Evolutionary conservation across 2,113 vertebrate genomes (phyloP), one percentile per base, ranked within the genome.

Genomic region (Oncorhynchus keta): DNA sequence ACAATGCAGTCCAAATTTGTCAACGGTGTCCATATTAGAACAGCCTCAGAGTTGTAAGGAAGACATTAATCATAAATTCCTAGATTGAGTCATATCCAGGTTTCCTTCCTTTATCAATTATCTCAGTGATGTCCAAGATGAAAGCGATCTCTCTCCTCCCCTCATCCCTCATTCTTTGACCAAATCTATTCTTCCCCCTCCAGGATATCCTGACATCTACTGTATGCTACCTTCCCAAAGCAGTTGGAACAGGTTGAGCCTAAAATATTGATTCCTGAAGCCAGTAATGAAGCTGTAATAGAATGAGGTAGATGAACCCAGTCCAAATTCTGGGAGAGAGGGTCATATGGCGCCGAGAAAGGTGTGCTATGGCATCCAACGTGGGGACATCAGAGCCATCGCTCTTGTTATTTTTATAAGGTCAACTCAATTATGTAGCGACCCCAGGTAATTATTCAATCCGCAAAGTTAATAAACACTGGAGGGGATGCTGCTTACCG

Each of bases 341-440:
- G 83, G 84, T 87, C 80, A 57, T 20, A 48, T 1, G 68, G 67
- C 69, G 49, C 35, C 49, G 73, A 65, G 51, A 73, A 80, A 84
- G 83, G 79, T 78, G 83, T 70, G 67, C 51, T 14, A 51, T 72
- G 64, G 30, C 12, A 48, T 74, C 79, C 76, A 57, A 61, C 65
- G 62, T 69, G 85, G 72, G 26, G 75, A 78, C 83, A 83, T 89
- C 80, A 79, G 59, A 81, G 67, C 64, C 80, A 70, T 82, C 70
- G 77, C 79, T 86, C 89, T 90, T 89, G 85, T 88, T 93, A 89
- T 91, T 90, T 45, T 83, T 79, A 88, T 86, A 91, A 93, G 89
- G 92, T 93, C 89, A 90, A 85, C 76, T 92, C 85, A 92, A 90
- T 93, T 90, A 91, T 79, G 75, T 80, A 73, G 68, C 70, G 65